Base-by-base conservation (phyloP, 2,797 vertebrate genomes). In the Parambassis ranga region DNA sequence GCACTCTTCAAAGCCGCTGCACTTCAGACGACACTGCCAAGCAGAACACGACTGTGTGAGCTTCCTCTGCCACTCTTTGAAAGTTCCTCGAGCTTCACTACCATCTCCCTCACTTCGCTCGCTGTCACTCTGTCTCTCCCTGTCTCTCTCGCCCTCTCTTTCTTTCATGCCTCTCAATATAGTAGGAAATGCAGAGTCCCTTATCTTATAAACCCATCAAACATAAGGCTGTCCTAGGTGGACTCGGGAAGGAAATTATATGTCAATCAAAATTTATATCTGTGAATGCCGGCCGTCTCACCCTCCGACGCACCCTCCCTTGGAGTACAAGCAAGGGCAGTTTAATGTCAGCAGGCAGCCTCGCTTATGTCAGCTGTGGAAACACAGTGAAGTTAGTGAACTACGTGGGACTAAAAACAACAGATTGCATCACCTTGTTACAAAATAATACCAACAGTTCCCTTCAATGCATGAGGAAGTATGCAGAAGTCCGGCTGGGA, bases 241-340 rank as follows among this genome's bases (percentile, higher is more conserved):
- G 81, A 81, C 84, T 1, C 50, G 60, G 30, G 63, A 73, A 85
- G 87, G 83, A 91, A 92, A 91, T 91, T 82, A 88, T 87, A 65
- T 89, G 90, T 89, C 91, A 89, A 76, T 91, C 90, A 92, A 90
- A 89, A 80, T 79, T 64, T 75, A 81, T 87, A 90, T 91, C 87
- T 77, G 78, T 81, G 90, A 82, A 88, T 85, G 81, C 79, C 44
- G 63, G 49, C 44, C 14, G 61, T 65, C 71, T 87, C 61, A 31
- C 48, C 69, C 62, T 38, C 43, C 59, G 43, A 24, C 37, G 31
- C 42, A 32, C 39, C 60, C 48, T 32, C 55, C 46, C 38, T 60
- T 55, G 42, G 50, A 79, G 67, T 65, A 67, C 43, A 69, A 71
- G 77, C 74, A 86, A 87, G 84, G 84, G 69, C 85, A 38, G 65